Conservation (phyloP, 2,113 vertebrate genomes). For the Tichodroma muraria region DNA sequence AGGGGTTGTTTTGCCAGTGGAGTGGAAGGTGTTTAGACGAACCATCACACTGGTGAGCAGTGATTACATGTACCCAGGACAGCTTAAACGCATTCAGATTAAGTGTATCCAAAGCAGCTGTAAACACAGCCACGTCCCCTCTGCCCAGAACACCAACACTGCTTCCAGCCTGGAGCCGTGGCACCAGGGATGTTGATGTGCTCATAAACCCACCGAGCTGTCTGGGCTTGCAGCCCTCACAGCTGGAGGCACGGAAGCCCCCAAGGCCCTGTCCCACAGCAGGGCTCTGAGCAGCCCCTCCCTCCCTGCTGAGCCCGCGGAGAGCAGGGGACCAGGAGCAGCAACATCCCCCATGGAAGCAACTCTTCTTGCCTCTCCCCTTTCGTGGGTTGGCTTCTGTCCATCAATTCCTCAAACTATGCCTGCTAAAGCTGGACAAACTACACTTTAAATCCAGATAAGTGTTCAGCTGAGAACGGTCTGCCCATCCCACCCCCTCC, state of each 20-base stretch:
- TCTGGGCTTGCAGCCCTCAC: not conserved
- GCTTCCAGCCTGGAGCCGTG: not conserved
- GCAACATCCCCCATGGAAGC: not conserved
- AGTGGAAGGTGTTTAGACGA: not conserved
- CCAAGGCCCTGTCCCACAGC: accelerated
- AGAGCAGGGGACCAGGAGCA: not conserved
- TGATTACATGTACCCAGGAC: not conserved
- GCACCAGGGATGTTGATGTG: accelerated
- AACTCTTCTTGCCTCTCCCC: not conserved
- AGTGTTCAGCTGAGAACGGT: not conserved
- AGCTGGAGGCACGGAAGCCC: not conserved
- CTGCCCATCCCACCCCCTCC: not conserved
- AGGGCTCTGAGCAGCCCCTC: not conserved
- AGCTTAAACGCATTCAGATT: not conserved
- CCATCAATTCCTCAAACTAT: not conserved
- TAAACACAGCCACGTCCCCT: not conserved
- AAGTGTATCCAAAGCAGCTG: not conserved
- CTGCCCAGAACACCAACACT: not conserved
- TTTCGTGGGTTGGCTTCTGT: accelerated
- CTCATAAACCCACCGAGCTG: not conserved
- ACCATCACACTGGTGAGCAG: not conserved
- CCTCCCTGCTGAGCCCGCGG: accelerated
- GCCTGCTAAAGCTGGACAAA: not conserved
- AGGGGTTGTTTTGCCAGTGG: not conserved
- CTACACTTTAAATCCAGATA: not conserved